phyloP scores from a whole-genome alignment of 2,113 vertebrate species.

The Carollia perspicillata region DNA sequence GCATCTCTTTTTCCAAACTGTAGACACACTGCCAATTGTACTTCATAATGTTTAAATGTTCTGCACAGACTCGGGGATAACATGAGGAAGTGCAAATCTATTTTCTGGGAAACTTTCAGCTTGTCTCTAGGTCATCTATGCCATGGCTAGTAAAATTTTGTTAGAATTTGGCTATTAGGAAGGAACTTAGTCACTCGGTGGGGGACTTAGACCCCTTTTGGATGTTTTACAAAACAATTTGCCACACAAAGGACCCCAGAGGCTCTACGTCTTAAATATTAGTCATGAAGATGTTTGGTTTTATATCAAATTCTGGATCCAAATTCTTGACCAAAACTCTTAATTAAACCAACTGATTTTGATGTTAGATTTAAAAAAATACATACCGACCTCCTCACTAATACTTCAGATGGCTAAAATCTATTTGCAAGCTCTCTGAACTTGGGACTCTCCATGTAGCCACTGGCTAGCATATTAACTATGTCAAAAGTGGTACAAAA shows the following conservation, averaged over 20 bases:
- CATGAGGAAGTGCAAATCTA: not conserved
- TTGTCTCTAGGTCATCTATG: not conserved
- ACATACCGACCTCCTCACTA: not conserved
- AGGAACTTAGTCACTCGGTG: not conserved
- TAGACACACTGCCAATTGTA: not conserved
- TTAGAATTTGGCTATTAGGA: not conserved
- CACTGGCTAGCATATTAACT: not conserved
- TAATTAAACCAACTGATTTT: not conserved
- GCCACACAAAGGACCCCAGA: not conserved
- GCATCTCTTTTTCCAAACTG: not conserved
- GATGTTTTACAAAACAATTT: not conserved
- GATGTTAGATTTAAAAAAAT: not conserved
- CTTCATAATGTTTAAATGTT: not conserved
- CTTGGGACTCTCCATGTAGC: not conserved
- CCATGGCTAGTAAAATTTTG: not conserved
- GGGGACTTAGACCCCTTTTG: not conserved
- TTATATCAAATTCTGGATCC: not conserved
- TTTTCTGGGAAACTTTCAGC: not conserved
- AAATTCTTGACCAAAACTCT: not conserved
- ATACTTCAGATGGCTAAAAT: not conserved
- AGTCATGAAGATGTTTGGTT: not conserved
- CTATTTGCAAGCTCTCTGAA: not conserved
- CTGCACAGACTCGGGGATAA: not conserved
- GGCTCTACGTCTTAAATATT: not conserved
- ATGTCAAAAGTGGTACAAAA: not conserved